Evolutionary conservation across 2,888 invertebrate species (phyloP).

Genomic region (Apamea crenata): DNA sequence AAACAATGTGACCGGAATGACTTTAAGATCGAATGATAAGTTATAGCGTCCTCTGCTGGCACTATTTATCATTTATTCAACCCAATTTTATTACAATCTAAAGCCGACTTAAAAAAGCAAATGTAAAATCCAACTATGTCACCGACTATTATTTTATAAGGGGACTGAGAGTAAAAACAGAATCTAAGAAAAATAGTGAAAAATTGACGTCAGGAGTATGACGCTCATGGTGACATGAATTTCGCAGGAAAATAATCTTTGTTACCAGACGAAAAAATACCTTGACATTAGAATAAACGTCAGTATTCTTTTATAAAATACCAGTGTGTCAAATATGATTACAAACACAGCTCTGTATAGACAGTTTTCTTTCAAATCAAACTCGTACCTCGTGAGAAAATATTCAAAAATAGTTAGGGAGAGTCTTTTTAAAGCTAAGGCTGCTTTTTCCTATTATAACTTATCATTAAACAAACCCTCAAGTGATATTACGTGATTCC

Average conservation of each 20-base stretch:
- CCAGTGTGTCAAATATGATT: neutral
- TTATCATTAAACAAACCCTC: neutral
- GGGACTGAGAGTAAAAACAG: too few species aligned
- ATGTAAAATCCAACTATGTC: constrained; percentile 2
- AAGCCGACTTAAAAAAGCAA: constrained; percentile 19
- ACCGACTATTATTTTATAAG: neutral
- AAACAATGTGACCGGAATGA: constrained; percentile 66
- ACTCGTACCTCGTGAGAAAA: too few species aligned
- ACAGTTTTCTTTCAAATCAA: neutral
- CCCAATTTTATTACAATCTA: constrained; percentile 43
- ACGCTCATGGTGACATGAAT: neutral
- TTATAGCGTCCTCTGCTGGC: constrained; percentile 48
- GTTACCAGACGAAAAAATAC: neutral
- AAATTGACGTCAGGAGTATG: neutral
- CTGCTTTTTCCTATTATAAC: neutral
- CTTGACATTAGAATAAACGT: neutral
- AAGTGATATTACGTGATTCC: neutral
- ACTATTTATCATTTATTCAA: constrained; percentile 45
- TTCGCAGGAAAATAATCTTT: neutral
- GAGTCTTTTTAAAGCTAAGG: neutral
- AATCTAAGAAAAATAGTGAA: neutral
- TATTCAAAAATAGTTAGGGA: neutral
- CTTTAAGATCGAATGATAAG: constrained; percentile 63
- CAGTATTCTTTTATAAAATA: neutral
- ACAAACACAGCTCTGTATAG: neutral